These are phyloP conservation scores for Lophura nycthemera DNA, from an alignment of 2,113 vertebrate species.

Conservation along the genomic window DNA sequence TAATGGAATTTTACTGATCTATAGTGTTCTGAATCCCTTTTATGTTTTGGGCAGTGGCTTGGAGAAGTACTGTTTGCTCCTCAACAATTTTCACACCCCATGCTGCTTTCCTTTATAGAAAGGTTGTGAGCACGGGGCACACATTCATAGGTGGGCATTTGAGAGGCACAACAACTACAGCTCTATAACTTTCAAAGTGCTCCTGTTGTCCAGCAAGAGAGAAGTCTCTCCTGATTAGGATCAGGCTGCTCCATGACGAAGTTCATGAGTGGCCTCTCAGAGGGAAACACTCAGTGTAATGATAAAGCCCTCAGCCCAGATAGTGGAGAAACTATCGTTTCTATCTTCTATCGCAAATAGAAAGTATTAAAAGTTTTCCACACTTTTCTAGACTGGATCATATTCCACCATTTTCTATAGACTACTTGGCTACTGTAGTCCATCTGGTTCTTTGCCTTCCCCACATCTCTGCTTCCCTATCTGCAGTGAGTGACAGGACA, in stretches of 20 bases:
- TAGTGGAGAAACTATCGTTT: background rate
- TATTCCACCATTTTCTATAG: background rate
- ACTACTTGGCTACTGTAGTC: background rate
- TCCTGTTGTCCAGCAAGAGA: background rate
- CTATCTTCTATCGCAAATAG: background rate
- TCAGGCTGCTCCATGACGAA: background rate
- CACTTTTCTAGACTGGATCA: background rate
- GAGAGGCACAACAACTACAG: background rate
- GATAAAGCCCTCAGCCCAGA: background rate
- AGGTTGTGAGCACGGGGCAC: background rate
- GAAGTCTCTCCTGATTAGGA: background rate
- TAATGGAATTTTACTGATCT: conserved; percentile 41
- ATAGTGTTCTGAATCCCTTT: background rate
- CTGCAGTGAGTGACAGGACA: background rate
- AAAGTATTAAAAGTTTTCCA: background rate
- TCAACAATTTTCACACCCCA: background rate
- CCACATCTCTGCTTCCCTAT: background rate
- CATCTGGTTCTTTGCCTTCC: background rate
- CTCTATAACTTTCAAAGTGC: background rate
- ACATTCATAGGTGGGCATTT: background rate
- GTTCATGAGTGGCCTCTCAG: background rate
- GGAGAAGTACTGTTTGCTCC: conserved; percentile 5
- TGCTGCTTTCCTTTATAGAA: conserved; percentile 11
- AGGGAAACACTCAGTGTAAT: background rate
- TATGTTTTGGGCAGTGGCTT: background rate